phyloP scores from a whole-genome alignment of 1,140 invertebrate species.

The Drosophila orosa region DNA sequence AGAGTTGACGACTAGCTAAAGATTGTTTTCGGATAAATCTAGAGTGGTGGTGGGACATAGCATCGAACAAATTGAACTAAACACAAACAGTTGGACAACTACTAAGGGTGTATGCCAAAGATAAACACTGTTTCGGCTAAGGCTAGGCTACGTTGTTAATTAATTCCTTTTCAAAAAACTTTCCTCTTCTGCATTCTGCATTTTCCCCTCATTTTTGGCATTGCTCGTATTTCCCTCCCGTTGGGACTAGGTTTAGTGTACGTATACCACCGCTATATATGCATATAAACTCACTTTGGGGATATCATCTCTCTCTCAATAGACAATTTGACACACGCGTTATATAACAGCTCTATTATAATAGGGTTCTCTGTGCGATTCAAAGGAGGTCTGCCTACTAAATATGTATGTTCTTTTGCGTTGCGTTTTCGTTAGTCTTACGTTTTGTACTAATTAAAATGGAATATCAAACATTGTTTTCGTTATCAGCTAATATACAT shows the following conservation, averaged over 20 bases:
- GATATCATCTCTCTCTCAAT: conserved; percentile 4
- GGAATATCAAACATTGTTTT: conserved; percentile 61
- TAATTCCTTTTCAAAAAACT: conserved; percentile 12
- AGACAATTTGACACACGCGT: conserved; percentile 62
- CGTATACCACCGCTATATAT: conserved; percentile 26
- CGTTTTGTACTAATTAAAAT: conserved; percentile 78
- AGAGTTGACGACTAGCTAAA: conserved; percentile 23
- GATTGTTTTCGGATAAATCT: conserved; percentile 22
- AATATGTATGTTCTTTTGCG: conserved; percentile 38
- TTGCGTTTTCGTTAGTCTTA: conserved; percentile 56
- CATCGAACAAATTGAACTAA: conserved; percentile 49
- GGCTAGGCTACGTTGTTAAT: conserved; percentile 28
- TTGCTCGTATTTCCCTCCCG: conserved; percentile 53
- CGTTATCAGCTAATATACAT: conserved; percentile 45
- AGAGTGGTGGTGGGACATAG: conserved; percentile 43
- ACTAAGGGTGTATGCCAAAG: conserved; percentile 1
- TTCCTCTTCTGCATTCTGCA: neutral
- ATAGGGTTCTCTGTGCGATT: conserved; percentile 40
- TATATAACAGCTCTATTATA: conserved; percentile 49
- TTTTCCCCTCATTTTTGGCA: conserved; percentile 49
- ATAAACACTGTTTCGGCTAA: conserved; percentile 41
- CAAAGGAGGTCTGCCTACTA: conserved; percentile 25
- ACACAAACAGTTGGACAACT: conserved; percentile 33
- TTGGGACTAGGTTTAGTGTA: conserved; percentile 66
- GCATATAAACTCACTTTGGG: conserved; percentile 43